Evolutionary conservation across 37 sponge, comb jelly and placozoan species (phyloP), one percentile per base, ranked within the genome.

Genomic region (Tethya wilhelma): DNA sequence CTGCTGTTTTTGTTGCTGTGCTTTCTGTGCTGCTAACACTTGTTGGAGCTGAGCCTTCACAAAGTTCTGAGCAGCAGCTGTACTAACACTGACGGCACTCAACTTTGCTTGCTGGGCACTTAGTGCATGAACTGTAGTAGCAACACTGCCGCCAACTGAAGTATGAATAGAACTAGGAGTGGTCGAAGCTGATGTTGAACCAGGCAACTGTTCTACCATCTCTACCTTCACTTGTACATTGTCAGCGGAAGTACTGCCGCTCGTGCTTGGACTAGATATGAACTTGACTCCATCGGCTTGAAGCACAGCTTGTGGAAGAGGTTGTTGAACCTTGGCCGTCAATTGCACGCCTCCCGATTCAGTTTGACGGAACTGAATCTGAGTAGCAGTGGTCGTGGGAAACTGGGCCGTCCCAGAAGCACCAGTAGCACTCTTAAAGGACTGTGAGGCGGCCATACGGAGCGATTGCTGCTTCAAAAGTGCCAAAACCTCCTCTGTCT

Each of bases 401-500:
- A 56, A 8, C 38, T 74, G 74, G 1, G 60, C 43, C 12, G 58
- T 28, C 39, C 44, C 37, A 2, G 79, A 66, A 41, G 66, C 44
- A 31, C 44, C 44, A 31, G 45, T 44, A 46, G 79, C 69, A 38
- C 31, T 31, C 6, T 40, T 36, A 46, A 55, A 38, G 2, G 76
- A 41, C 59, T 74, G 69, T 22, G 67, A 38, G 20, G 80, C 78
- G 5, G 86, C 80, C 80, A 81, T 75, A 23, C 86, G 56, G 29
- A 87, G 38, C 26, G 88, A 66, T 45, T 86, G 87, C 64, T 91
- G 91, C 56, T 86, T 85, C 44, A 91, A 31, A 29, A 90, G 67
- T 6, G 90, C 90, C 0, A 90, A 12, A 17, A 91, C 82, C 19
- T 91, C 91, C 56, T 91, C 91, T 7, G 87, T 84, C 22, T 75